Evolutionary conservation across 2,113 vertebrate species (phyloP), one percentile per base, ranked within the genome.

Genomic region (Odocoileus virginianus): DNA sequence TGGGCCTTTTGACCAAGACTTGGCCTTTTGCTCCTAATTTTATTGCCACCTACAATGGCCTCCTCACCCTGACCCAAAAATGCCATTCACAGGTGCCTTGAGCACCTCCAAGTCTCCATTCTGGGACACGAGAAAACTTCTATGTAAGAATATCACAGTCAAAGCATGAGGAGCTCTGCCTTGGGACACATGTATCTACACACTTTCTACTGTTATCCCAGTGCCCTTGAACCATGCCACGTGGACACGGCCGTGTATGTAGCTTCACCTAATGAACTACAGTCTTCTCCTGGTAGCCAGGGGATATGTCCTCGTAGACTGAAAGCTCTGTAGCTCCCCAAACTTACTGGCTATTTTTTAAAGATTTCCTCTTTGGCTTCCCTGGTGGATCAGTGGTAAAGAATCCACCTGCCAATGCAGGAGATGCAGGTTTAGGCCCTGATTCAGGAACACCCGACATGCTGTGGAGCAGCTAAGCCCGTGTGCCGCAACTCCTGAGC

Each of bases 241-340:
- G 4, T 36, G 5, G 33, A 43, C 33, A 43, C 0, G 4, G 64
- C 28, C 47, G 3, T n/a, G 12, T 0, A 17, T 50, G 6, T 9
- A 12, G 7, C 60, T 89, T 94, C 36, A n/a, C 30, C 28, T 60
- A 52, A 30, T 23, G 9, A 64, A 16, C 28, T 1, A 1, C 71
- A 43, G 7, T 81, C 78, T 74, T 83, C 27, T 45, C 50, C 23
- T 12, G 2, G 36, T 4, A 14, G 5, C 17, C 50, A 12, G 16
- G 13, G 47, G 17, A 27, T 64, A 54, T 8, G 5, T 27, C 6
- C 13, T 61, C 30, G 52, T 79, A 83, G 17, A 45, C 55, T 19
- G 13, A 79, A 7, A 47, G 23, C 14, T 52, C 23, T 52, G 11
- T 25, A 40, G 33, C 33, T 64, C 55, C 23, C n/a, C 43, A 57